These are phyloP conservation scores for Papilio polytes DNA, from an alignment of 1,140 invertebrate genomes.

Conservation along the genomic window DNA sequence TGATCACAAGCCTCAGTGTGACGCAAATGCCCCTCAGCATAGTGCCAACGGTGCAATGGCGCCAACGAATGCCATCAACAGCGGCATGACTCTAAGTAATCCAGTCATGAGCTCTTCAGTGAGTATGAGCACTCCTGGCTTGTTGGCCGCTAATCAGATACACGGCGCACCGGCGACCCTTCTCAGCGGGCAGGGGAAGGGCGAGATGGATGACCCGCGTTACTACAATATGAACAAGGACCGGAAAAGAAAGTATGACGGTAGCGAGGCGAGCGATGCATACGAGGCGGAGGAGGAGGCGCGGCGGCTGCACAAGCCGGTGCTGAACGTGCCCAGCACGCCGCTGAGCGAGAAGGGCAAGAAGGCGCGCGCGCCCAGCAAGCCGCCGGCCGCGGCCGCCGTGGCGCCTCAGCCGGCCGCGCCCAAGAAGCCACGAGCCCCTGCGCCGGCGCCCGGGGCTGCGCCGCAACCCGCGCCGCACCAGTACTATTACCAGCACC, in stretches of 20 bases:
- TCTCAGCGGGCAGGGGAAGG: conserved; percentile 71
- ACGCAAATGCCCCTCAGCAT: conserved; percentile 64
- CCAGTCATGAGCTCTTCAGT: conserved; percentile 67
- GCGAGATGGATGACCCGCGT: conserved; percentile 86
- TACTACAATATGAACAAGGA: conserved; percentile 91
- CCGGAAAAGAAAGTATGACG: conserved; percentile 88
- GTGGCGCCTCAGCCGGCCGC: conserved; percentile 73
- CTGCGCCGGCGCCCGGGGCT: conserved; percentile 77
- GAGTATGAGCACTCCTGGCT: conserved; percentile 66
- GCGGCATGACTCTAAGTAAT: conserved; percentile 69
- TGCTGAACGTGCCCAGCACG: conserved; percentile 84
- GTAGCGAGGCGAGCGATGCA: conserved; percentile 85
- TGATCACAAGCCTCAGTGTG: conserved; percentile 70
- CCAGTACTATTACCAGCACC: conserved; percentile 84
- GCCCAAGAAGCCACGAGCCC: conserved; percentile 82
- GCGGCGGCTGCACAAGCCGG: conserved; percentile 77
- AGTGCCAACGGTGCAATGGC: conserved; percentile 79
- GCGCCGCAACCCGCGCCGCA: conserved; percentile 76
- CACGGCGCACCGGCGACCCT: conserved; percentile 70
- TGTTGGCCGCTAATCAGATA: conserved; percentile 68
- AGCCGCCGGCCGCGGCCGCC: conserved; percentile 63
- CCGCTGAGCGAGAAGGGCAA: conserved; percentile 77
- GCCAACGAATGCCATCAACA: conserved; percentile 61
- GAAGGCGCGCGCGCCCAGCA: conserved; percentile 67
- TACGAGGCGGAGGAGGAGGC: conserved; percentile 87